These are phyloP conservation scores for Cyanoliseus patagonus DNA, from an alignment of 2,113 vertebrate species.

Conservation along the genomic window DNA sequence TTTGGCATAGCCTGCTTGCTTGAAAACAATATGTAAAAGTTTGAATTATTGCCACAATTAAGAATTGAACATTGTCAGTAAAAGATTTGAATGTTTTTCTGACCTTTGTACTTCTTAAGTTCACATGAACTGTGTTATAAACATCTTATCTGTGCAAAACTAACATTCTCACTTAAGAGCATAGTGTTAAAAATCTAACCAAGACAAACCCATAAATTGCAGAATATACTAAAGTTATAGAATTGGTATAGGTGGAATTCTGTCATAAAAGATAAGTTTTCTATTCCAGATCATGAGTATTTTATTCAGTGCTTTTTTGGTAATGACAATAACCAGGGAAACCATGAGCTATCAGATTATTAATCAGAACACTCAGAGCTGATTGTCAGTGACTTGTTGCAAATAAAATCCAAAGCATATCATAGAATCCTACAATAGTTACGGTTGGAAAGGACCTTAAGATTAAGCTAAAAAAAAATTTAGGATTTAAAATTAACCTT, in stretches of 20 bases:
- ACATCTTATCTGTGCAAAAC: not conserved
- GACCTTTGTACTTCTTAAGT: not conserved
- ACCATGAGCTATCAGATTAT: not conserved
- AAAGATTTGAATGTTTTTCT: not conserved
- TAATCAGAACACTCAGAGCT: not conserved
- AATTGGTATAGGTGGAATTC: not conserved
- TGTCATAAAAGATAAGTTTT: not conserved
- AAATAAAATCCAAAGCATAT: conserved; percentile 3
- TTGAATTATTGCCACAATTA: not conserved
- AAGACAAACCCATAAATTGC: not conserved
- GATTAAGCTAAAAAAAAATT: not conserved
- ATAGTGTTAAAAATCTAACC: not conserved
- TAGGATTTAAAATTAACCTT: not conserved
- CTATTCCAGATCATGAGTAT: not conserved
- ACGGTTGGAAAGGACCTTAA: not conserved
- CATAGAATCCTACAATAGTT: not conserved
- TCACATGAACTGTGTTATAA: not conserved
- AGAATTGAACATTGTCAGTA: not conserved
- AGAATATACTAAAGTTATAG: not conserved
- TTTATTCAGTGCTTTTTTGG: not conserved
- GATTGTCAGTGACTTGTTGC: not conserved
- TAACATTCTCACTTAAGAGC: not conserved
- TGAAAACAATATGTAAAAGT: not conserved
- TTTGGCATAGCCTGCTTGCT: not conserved
- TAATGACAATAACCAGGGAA: not conserved